Evolutionary conservation across 2,797 vertebrate species (phyloP).

Genomic region (Mastacembelus armatus): DNA sequence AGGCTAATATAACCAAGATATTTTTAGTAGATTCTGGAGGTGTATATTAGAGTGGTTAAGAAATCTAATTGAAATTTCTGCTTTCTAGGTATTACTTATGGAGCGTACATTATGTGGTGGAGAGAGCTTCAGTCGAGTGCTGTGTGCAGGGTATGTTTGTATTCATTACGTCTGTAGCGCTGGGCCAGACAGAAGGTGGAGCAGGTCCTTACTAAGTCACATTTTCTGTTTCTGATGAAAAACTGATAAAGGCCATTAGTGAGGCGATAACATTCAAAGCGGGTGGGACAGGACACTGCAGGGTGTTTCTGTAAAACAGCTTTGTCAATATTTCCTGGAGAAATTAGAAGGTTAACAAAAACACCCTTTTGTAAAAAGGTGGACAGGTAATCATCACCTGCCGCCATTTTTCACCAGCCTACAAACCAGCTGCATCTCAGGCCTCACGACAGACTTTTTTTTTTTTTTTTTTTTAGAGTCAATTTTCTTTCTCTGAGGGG

Average conservation of each 20-base stretch:
- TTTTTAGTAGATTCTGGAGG: not conserved
- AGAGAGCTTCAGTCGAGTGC: not conserved
- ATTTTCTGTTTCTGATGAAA: too few relatives aligned
- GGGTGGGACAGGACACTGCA: not conserved
- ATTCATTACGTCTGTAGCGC: too few relatives aligned
- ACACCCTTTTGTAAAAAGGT: conserved; percentile 12
- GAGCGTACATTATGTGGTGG: not conserved
- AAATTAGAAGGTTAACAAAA: conserved; percentile 23
- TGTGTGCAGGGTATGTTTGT: too few relatives aligned
- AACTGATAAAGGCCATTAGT: too few relatives aligned
- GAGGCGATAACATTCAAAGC: too few relatives aligned
- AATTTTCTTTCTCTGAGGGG: conserved; percentile 68
- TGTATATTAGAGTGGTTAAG: not conserved
- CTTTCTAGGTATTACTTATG: not conserved
- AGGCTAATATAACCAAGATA: not conserved
- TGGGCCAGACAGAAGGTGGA: too few relatives aligned
- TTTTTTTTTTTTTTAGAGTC: conserved; percentile 44
- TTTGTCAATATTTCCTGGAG: conserved; percentile 33
- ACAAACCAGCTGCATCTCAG: conserved; percentile 62
- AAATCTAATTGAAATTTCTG: not conserved
- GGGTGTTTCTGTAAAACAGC: conserved; percentile 23
- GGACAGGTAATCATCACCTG: conserved; percentile 71
- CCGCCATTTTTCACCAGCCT: conserved; percentile 56
- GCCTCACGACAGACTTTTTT: conserved; percentile 16
- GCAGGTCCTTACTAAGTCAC: too few relatives aligned